Conservation (phyloP, 1,140 invertebrate genomes). For the Tetragnatha versicolor region DNA sequence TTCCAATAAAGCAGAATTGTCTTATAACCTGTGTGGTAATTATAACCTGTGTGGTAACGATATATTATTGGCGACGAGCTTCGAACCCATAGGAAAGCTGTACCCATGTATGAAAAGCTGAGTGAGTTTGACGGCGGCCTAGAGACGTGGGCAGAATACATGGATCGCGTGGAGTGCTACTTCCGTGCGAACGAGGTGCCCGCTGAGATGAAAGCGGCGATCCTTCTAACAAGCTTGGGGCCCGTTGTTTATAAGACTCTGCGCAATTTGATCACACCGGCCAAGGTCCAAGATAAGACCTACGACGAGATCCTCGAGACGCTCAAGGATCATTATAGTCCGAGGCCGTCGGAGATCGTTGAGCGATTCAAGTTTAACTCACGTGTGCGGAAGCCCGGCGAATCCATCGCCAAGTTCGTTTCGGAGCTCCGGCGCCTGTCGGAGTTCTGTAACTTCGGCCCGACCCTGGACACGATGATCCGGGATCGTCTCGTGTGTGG, state of each 20-base stretch:
- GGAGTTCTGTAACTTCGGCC: not conserved
- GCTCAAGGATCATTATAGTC: not conserved
- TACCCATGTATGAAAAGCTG: not conserved
- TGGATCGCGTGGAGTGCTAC: not conserved
- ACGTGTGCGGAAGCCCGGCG: not conserved
- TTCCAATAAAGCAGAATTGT: too few species aligned
- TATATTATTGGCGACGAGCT: too few species aligned
- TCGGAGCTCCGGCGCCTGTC: not conserved
- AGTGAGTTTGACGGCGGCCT: not conserved
- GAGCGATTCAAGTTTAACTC: slow-evolving; percentile 14
- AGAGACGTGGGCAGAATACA: not conserved
- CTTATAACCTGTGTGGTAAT: too few species aligned
- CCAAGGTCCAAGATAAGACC: not conserved
- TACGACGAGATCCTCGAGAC: not conserved
- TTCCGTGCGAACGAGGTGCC: not conserved
- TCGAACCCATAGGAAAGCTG: too few species aligned
- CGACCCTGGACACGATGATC: not conserved
- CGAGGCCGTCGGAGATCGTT: too few species aligned
- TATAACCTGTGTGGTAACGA: too few species aligned
- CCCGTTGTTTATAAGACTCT: not conserved
- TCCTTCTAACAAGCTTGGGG: not conserved
- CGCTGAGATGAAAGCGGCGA: not conserved
- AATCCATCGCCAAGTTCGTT: not conserved
- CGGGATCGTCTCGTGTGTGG: slow-evolving; percentile 13
- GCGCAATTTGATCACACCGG: not conserved